Base-by-base conservation (phyloP, 1,140 invertebrate species). In the Popillia japonica region DNA sequence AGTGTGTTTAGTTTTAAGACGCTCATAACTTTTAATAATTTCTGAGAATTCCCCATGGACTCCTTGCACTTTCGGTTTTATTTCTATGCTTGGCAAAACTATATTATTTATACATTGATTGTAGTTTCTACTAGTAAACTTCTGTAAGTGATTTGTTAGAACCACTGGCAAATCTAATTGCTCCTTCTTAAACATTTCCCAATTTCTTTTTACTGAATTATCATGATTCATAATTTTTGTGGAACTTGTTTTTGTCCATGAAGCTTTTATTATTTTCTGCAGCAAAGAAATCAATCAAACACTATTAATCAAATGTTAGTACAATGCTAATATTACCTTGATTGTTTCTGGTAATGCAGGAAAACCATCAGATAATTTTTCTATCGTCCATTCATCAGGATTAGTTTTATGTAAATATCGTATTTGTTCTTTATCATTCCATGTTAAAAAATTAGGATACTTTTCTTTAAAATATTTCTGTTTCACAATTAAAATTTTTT, bases 341-440 rank as follows among this genome's bases (percentile, higher is more conserved):
- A 92, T 90, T 40, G 89, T 86, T 11, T 89, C 88, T 6, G 91
- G 90, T 34, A 92, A 89, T 17, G 92, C 91, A 55, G 95, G 95
- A 89, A 96, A 97, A 84, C 93, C 92, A 83, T 95, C 91, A 6
- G 94, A 90, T 20, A 97, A 87, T 79, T 84, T 91, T 78, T 94
- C 91, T 3, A 90, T 82, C 3, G 90, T 92, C 94, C 95, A 97
- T 82, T 92, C 90, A 41, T 92, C 87, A 10, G 94, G 91, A 86
- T 95, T 88, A 14, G 88, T 87, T 22, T 87, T 80, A 83, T 94
- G 89, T 2, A 97, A 87, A 80, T 91, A 89, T 72, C 90, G 87
- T 72, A 97, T 96, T 86, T 96, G 92, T 86, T 96, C 90, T 84
- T 94, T 96, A 84, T 96, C 95, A 79, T 91, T 90, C 89, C 92